Percentiles rank a stretch among this genome's conserved stretches.
Evolutionary conservation across 2,888 invertebrate genomes (phyloP).

Genomic region (Xylota segnis): DNA sequence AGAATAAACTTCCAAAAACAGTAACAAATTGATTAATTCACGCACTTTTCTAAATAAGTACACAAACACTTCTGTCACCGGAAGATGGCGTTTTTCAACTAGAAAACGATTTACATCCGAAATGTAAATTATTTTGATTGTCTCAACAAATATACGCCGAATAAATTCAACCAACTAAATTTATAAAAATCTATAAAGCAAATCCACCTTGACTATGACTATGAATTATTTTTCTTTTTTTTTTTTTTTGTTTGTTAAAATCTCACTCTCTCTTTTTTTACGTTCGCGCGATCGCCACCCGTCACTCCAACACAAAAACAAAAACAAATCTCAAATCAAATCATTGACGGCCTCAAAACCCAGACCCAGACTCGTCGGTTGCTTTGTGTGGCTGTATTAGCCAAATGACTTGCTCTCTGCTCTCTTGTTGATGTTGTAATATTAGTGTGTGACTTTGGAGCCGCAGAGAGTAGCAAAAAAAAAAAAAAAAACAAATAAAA

Average conservation of each 20-base stretch:
- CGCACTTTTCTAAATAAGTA: neutral
- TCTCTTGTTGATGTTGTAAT: conserved; percentile 56
- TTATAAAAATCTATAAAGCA: conserved; percentile 66
- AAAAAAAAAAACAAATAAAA: conserved; percentile 29
- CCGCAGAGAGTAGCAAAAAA: conserved; percentile 16
- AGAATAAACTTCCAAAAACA: conserved; percentile 21
- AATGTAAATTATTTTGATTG: conserved; percentile 11
- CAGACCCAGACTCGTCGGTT: conserved; percentile 64
- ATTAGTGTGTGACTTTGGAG: conserved; percentile 59
- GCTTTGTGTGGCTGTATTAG: conserved; percentile 30
- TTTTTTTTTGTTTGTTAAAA: conserved; percentile 22
- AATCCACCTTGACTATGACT: conserved; percentile 75
- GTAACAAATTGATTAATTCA: neutral
- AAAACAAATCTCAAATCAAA: conserved; percentile 58
- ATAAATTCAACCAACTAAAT: conserved; percentile 60
- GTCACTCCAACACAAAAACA: conserved; percentile 55
- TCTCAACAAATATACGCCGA: conserved; percentile 46
- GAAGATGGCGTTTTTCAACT: conserved; percentile 59
- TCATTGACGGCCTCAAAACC: conserved; percentile 59
- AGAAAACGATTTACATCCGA: conserved; percentile 36
- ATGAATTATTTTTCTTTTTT: conserved; percentile 71
- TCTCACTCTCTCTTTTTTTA: conserved; percentile 10
- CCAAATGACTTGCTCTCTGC: conserved; percentile 30
- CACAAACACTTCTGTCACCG: conserved; percentile 56
- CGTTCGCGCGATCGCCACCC: conserved; percentile 19